These are phyloP conservation scores for Sussaba pulchella DNA, from an alignment of 2,888 invertebrate genomes.

Conservation along the genomic window DNA sequence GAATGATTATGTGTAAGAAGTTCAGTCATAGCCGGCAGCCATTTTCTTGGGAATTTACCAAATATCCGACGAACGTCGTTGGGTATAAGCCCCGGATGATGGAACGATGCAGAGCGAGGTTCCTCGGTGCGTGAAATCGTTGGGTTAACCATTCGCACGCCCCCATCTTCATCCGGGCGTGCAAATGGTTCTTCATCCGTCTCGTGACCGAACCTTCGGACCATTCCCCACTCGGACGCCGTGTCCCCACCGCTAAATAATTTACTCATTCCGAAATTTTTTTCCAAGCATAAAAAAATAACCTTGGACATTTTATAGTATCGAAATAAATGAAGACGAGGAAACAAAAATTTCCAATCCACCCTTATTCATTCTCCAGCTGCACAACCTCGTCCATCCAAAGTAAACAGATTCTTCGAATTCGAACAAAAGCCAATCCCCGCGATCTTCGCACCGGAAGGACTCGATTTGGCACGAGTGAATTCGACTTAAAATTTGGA, in stretches of 20 bases:
- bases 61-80: neutral
- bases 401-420: conserved; percentile 24
- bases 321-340: neutral
- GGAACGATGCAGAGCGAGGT: conserved; percentile 32
- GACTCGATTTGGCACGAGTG: conserved; percentile 64
- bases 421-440: conserved; percentile 4
- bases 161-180: conserved; percentile 50
- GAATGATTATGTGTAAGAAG: neutral
- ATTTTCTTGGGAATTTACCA: conserved; percentile 31
- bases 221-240: conserved; percentile 10
- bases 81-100: conserved; percentile 29
- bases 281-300: conserved; percentile 10
- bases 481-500: conserved; percentile 81
- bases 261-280: conserved; percentile 32
- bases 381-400: conserved; percentile 17
- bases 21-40: neutral
- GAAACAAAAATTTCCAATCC: neutral
- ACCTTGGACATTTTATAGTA: conserved; percentile 6
- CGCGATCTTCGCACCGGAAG: neutral
- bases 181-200: conserved; percentile 47
- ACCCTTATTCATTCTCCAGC: neutral
- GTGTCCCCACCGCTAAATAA: conserved; percentile 34
- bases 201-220: conserved; percentile 31
- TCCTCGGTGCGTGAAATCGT: conserved; percentile 54
- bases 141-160: conserved; percentile 47